Base-by-base conservation (phyloP, 2,113 vertebrate genomes). In the Epinephelus lanceolatus region DNA sequence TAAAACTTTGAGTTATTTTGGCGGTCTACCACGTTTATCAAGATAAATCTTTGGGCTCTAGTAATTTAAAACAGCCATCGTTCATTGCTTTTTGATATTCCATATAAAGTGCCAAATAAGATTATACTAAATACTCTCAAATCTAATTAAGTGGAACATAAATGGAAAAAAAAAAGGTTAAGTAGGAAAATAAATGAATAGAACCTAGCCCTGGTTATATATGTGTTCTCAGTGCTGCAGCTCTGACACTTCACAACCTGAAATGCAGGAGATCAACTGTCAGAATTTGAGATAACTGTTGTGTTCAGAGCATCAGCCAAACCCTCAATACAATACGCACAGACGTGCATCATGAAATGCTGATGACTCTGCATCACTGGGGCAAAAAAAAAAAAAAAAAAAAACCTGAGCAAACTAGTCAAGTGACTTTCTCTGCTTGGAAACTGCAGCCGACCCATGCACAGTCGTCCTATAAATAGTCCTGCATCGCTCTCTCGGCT, bases 391-490 rank as follows among this genome's bases (percentile, higher is more conserved):
- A 45, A 45, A 45, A 74, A 33, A 33, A 33, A 42, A 45, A 45
- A 45, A 45, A 45, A 56, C 53, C 56, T 33, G n/a, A 42, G 71
- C 69, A 33, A 76, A 84, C 23, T 2, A 60, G 75, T 80, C 55
- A 53, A 66, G 74, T 68, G 82, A 69, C 81, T 81, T 75, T 6
- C 7, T 85, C 75, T 86, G 89, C 80, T 78, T 81, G 8, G 86
- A 87, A 81, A 89, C 88, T 69, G 85, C 83, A 81, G 83, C 68
- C 40, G 55, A 56, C 51, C 69, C 85, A 56, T 83, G 77, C 80
- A 63, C 10, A 66, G 25, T 1, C 4, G 71, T 66, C 81, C 93
- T 94, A 94, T 88, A 87, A 93, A 94, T 94, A 93, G 89, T 87
- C 78, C 51, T 63, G 78, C 84, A 81, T 76, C 56, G 61, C 74